Conservation (phyloP, 2,113 vertebrate species). For the Rhynchomys soricoides region DNA sequence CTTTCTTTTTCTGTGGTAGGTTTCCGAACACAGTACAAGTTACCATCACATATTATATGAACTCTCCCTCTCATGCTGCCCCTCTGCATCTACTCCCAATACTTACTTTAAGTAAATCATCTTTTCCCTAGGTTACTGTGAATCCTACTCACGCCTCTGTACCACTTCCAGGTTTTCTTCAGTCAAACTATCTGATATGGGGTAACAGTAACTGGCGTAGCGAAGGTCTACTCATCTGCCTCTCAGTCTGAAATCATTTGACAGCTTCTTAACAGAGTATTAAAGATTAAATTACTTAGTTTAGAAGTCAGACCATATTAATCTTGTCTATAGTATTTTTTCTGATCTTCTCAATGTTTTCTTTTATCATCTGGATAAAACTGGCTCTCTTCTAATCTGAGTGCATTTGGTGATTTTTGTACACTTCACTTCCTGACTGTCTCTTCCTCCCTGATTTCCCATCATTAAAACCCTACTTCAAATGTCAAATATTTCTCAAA, state of each 20-base stretch:
- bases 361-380: neutral
- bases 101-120: neutral
- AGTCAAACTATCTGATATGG: neutral
- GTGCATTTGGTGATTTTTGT: neutral
- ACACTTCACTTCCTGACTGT: neutral
- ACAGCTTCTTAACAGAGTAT: neutral
- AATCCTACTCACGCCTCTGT: neutral
- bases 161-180: neutral
- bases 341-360: neutral
- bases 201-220: neutral
- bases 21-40: neutral
- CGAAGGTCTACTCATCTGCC: neutral
- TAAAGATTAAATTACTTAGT: constrained; percentile 23
- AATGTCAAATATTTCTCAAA: neutral
- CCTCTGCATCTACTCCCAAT: neutral
- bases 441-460: neutral
- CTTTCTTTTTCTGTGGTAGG: neutral
- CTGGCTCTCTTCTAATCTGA: neutral
- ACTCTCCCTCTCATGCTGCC: neutral
- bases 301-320: neutral
- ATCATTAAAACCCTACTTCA: neutral
- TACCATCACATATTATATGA: neutral
- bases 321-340: neutral
- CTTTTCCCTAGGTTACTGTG: neutral
- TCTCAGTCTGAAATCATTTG: neutral